Base-by-base conservation (phyloP, 2,888 invertebrate species). In the Ischnura elegans region DNA sequence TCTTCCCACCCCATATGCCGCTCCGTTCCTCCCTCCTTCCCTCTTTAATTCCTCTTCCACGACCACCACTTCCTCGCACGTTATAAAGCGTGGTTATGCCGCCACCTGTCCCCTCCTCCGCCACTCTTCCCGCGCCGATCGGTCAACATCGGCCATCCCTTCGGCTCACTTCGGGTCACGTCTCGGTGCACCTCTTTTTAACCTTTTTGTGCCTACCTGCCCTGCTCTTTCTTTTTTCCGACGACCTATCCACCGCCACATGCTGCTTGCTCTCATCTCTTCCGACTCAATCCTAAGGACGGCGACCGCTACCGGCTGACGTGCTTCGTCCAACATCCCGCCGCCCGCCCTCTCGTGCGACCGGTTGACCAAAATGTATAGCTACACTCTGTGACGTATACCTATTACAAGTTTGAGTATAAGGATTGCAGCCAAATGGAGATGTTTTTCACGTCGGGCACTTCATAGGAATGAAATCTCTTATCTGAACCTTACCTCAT, bases 141-240 rank as follows among this genome's bases (percentile, higher is more conserved):
- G 90, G 90, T 90, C 90, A 90, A 90, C 90, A 90, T 90, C 90
- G 90, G 90, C 90, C 61, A 90, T 90, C 90, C 76, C 90, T 90
- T 90, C 90, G 90, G 90, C 90, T 90, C 25, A 42, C 90, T 61
- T 90, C 90, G 90, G 90, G 90, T 90, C 90, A 90, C 90, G 90
- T 90, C 90, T 61, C 90, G 61, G 16, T 90, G 86, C 43, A 46
- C 86, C 43, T 86, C 55, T 61, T 90, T 61, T 61, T 76, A 61
- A 29, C 76, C 55, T 61, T 90, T 61, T 61, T 76, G 36, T 36
- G 6, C n/a, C 5, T 61, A 21, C 25, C 19, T 61, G n/a, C 42
- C 5, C 6, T 6, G 43, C 42, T 85, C 42, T 43, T 43, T 42
- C 21, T 87, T 87, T 87, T n/a, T n/a, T n/a, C n/a, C n/a, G n/a